Evolutionary conservation across 1,140 invertebrate species (phyloP), one percentile per base, ranked within the genome.

Genomic region (Listronotus oregonensis): DNA sequence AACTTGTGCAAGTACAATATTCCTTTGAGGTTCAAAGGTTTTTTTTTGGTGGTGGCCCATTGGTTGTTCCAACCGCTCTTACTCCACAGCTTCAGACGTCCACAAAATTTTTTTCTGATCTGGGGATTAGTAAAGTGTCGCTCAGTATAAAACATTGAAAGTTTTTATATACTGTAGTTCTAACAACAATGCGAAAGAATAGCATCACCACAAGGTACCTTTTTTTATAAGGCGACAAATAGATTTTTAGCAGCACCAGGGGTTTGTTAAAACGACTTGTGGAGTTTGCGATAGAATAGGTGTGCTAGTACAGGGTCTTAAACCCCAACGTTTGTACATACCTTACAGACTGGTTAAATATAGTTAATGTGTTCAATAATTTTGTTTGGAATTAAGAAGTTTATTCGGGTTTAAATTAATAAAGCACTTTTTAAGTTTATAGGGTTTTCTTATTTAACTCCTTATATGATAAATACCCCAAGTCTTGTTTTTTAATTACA

Each of bases 41-140:
- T 42, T 17, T 56, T 64, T 40, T 85, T 69, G 84, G 86, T 6
- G 84, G 86, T 55, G 93, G 94, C 0, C 94, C 94, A 0, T 83
- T 96, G 34, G 83, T 88, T 11, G 85, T 88, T 9, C 85, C 74
- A 92, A 91, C 74, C 83, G 88, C 47, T 87, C 90, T 4, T 93
- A 87, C 78, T 89, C 90, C 12, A 88, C 90, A 11, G 89, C 90
- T 14, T 85, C 85, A 70, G 92, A 96, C 80, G 91, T 96, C 11
- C 90, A 91, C 77, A 90, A 95, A n/a, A 75, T 95, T 90, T 78
- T 97, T 98, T 68, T 89, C 88, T 12, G 91, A 96, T 67, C 82
- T 96, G 60, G 91, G 92, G 57, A 96, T 98, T 68, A 96, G 93
- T 80, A 97, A 96, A 83, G 93, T 95, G 6, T 85, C 89, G 72